These are phyloP conservation scores for Mohoua ochrocephala DNA, from an alignment of 2,113 vertebrate genomes.

Conservation along the genomic window DNA sequence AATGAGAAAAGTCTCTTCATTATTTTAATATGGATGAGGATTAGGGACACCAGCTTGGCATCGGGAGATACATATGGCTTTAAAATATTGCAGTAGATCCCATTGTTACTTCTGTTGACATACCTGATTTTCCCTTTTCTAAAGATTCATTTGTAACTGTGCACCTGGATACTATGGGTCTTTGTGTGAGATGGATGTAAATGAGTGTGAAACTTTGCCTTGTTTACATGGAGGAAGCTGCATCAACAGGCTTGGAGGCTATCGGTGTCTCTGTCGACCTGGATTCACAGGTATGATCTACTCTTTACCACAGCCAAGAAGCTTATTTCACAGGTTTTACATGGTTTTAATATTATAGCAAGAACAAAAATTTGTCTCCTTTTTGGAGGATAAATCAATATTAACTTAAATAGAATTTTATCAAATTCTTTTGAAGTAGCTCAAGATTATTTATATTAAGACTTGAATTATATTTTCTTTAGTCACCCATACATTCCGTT, in stretches of 20 bases:
- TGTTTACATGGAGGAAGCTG: slow-evolving; percentile 80
- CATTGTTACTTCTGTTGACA: not conserved
- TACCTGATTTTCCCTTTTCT: not conserved
- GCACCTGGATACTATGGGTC: slow-evolving; percentile 74
- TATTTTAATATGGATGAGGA: not conserved
- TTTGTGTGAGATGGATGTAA: slow-evolving; percentile 79
- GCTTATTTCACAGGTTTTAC: not conserved
- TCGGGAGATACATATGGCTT: not conserved
- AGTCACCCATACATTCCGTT: not conserved
- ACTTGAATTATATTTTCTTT: slow-evolving; percentile 14
- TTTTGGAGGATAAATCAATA: not conserved
- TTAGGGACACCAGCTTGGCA: not conserved
- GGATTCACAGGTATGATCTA: slow-evolving; percentile 79
- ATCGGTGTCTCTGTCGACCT: slow-evolving; percentile 73
- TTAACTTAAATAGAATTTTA: not conserved
- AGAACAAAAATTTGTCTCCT: not conserved
- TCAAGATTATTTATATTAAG: not conserved
- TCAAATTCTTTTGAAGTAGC: not conserved
- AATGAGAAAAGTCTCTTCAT: not conserved
- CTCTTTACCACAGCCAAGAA: not conserved
- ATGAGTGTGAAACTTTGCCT: slow-evolving; percentile 79
- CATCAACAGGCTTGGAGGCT: slow-evolving; percentile 75
- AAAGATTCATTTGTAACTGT: slow-evolving; percentile 78
- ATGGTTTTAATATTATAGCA: not conserved
- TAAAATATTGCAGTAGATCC: not conserved